Evolutionary conservation across 2,888 invertebrate species (phyloP).

Genomic region (Diadegma fenestrale): DNA sequence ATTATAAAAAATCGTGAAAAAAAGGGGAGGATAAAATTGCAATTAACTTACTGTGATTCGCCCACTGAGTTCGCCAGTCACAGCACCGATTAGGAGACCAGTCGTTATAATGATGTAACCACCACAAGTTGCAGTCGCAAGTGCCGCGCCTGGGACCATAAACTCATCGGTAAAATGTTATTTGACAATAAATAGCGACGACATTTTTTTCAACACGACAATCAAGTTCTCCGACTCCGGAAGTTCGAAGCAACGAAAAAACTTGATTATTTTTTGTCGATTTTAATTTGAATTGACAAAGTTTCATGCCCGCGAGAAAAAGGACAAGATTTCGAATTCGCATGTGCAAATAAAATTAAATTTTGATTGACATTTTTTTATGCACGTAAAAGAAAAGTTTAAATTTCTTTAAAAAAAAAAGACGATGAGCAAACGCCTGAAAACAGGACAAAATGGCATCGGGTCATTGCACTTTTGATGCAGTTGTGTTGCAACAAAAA

Average conservation of each 20-base stretch:
- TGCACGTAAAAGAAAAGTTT: background rate
- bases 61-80: conserved; percentile 88
- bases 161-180: conserved; percentile 48
- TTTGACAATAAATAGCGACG: background rate
- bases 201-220: background rate
- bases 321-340: too few species aligned
- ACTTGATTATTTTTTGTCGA: too few species aligned
- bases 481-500: conserved; percentile 4
- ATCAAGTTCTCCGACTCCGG: background rate
- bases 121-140: conserved; percentile 84
- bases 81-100: conserved; percentile 88
- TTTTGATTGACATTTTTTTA: too few species aligned
- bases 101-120: conserved; percentile 90
- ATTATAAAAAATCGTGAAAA: too few species aligned
- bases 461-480: conserved; percentile 46
- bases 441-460: background rate
- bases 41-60: conserved; percentile 85
- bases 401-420: background rate
- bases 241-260: background rate
- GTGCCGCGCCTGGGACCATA: conserved; percentile 80
- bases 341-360: too few species aligned
- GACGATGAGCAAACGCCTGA: background rate
- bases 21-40: background rate
- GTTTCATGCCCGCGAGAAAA: too few species aligned
- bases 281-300: too few species aligned